Base-by-base conservation (phyloP, 1,140 invertebrate genomes). In the Apis dorsata region DNA sequence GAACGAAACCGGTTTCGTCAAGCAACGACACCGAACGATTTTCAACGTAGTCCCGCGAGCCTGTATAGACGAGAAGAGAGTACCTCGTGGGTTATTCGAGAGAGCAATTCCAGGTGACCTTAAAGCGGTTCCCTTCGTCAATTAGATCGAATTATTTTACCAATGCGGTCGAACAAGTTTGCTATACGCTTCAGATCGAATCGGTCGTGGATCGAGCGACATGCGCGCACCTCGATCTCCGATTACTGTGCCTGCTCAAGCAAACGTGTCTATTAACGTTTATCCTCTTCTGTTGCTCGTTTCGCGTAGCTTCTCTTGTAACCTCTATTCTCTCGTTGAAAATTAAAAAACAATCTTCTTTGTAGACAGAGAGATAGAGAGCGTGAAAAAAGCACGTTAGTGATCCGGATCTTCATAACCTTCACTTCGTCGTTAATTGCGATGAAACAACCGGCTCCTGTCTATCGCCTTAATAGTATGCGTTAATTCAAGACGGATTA, bases 1-100 rank as follows among this genome's bases (percentile, higher is more conserved):
- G 89, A 91, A 90, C 90, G 86, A 90, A 91, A 91, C 91, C 91
- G 91, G 91, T 91, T 91, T 91, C 85, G 86, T 89, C 84, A 79
- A 86, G 81, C 87, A 86, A 84, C 87, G 86, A 88, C 87, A 88
- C 84, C 87, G 85, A 86, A 79, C 87, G 87, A 88, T 89, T 88
- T 88, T 89, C 87, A 86, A 82, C 87, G 79, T 86, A 89, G 72
- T 79, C 81, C 76, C 79, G 82, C 88, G 88, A 83, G 80, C 76
- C 76, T 69, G 68, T 51, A 53, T 65, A 68, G 51, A 71, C 79
- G 49, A 62, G 21, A 34, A 53, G 24, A 49, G 34, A 68, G 71
- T 83, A 79, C 85, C 81, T 80, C 86, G 86, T 84, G 86, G 81
- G 65, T 70, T 83, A 75, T 80, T 70, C 57, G 69, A 85, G 59